Evolutionary conservation across 1,140 invertebrate species (phyloP).

Genomic region (Rhyacophila brunnea): DNA sequence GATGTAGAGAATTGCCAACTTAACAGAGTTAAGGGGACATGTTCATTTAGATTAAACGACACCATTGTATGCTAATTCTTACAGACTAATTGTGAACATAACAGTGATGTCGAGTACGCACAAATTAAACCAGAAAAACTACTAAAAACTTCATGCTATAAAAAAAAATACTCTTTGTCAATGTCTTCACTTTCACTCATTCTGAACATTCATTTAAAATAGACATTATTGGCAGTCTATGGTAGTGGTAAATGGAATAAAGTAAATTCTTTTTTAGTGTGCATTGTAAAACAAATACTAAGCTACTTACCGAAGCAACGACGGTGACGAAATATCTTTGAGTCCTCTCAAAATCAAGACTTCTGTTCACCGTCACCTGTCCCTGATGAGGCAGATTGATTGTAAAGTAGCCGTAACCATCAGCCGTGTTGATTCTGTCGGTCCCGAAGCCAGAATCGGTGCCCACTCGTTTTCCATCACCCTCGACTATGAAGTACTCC

Average conservation of each 20-base stretch:
- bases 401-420: conserved; percentile 79
- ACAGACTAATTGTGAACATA: too few species aligned
- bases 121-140: too few species aligned
- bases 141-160: too few species aligned
- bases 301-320: conserved; percentile 75
- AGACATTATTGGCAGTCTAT: too few species aligned
- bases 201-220: too few species aligned
- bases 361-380: conserved; percentile 84
- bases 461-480: conserved; percentile 50
- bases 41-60: too few species aligned
- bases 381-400: conserved; percentile 88
- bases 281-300: not conserved
- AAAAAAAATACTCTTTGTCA: too few species aligned
- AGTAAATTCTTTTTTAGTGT: not conserved
- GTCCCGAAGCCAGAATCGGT: conserved; percentile 49
- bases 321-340: conserved; percentile 86
- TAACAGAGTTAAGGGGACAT: too few species aligned
- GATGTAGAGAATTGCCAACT: too few species aligned
- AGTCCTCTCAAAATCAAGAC: conserved; percentile 85
- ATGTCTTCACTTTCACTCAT: too few species aligned
- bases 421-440: conserved; percentile 63
- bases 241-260: conserved; percentile 20
- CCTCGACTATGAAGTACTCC: conserved; percentile 72
- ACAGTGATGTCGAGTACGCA: too few species aligned
- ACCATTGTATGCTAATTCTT: too few species aligned